Conservation (phyloP, 2,113 vertebrate genomes). For the Oxyura jamaicensis region DNA sequence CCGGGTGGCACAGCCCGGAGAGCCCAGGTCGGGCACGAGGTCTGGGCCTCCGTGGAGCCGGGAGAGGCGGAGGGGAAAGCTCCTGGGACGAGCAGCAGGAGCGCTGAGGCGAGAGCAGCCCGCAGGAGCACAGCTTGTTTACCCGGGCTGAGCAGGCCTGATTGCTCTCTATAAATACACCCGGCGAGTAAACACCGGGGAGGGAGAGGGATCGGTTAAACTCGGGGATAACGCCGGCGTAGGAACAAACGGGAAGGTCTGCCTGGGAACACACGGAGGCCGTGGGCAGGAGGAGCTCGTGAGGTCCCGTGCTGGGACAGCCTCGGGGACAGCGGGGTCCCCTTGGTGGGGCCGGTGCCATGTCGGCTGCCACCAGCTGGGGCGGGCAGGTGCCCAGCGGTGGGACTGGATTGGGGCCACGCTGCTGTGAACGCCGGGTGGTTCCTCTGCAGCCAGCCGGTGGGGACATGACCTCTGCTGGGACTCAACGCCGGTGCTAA, state of each 20-base stretch:
- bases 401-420: fast-evolving
- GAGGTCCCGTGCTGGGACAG: not conserved
- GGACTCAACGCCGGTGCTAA: not conserved
- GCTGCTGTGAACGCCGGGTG: not conserved
- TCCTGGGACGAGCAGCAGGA: slow-evolving; percentile 34
- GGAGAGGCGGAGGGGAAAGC: not conserved
- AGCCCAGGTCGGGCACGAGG: not conserved
- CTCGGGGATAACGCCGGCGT: slow-evolving; percentile 54
- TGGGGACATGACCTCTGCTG: not conserved
- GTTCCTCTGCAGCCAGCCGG: not conserved
- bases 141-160: slow-evolving; percentile 71
- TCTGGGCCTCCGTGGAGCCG: fast-evolving
- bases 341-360: not conserved
- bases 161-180: slow-evolving; percentile 75
- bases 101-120: slow-evolving; percentile 40
- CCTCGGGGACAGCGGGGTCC: not conserved
- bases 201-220: slow-evolving; percentile 56
- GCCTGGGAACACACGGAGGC: not conserved
- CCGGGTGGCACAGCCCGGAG: not conserved
- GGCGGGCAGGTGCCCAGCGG: fast-evolving
- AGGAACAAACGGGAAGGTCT: slow-evolving; percentile 54
- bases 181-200: slow-evolving; percentile 55
- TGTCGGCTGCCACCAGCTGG: not conserved
- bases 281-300: not conserved
- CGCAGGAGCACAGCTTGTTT: slow-evolving; percentile 60